Percentiles rank a stretch among this genome's conserved stretches.
Evolutionary conservation across 2,113 vertebrate species (phyloP).

Genomic region (Cyprinus carpio): DNA sequence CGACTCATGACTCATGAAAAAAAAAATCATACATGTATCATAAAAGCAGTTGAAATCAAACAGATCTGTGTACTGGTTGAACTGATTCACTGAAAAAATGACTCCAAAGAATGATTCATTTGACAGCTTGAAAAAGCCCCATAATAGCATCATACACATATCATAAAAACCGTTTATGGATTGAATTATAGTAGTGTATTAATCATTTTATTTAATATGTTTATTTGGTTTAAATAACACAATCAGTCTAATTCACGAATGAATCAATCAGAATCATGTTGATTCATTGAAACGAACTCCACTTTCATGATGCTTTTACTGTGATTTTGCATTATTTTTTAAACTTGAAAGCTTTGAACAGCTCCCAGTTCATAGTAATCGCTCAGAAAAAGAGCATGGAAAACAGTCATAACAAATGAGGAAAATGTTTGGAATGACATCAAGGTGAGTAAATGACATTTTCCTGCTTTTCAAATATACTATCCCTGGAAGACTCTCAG

Average conservation of each 20-base stretch:
- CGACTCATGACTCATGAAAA: not conserved
- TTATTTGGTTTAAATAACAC: too few relatives aligned
- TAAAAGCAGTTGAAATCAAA: not conserved
- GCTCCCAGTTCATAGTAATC: not conserved
- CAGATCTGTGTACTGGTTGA: too few relatives aligned
- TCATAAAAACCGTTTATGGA: too few relatives aligned
- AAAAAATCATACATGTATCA: not conserved
- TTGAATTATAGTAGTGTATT: too few relatives aligned
- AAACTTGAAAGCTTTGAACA: constrained; percentile 6
- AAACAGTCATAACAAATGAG: not conserved
- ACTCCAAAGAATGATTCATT: too few relatives aligned
- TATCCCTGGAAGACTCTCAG: not conserved
- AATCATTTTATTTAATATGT: too few relatives aligned
- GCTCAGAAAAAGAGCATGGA: not conserved
- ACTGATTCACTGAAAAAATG: too few relatives aligned
- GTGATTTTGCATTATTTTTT: not conserved
- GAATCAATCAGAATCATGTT: too few relatives aligned
- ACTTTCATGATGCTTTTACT: not conserved
- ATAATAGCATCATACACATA: too few relatives aligned
- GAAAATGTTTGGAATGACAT: not conserved
- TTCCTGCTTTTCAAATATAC: not conserved
- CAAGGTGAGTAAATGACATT: not conserved
- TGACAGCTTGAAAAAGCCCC: too few relatives aligned
- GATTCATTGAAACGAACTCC: too few relatives aligned
- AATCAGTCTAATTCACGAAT: too few relatives aligned